Base-by-base conservation (phyloP, 2,888 invertebrate genomes). In the Scaptomyza parva region DNA sequence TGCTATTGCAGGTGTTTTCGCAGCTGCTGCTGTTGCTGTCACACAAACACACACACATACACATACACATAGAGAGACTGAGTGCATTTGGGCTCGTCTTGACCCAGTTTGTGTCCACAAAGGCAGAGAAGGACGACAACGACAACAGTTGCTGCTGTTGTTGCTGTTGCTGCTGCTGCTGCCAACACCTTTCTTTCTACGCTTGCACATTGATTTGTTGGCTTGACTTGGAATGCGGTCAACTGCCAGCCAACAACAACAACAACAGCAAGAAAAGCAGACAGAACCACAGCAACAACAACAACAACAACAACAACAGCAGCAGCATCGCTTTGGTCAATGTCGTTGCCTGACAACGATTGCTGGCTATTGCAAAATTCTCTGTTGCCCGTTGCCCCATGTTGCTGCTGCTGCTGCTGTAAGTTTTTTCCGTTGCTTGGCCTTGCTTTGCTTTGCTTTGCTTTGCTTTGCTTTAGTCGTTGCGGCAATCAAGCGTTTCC, bases 401-500 rank as follows among this genome's bases (percentile, higher is more conserved):
- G 9, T 9, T 64, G 52, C 33, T 57, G 35, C n/a, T 33, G 35
- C 37, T 37, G 37, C 17, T 37, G 37, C 37, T 37, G 37, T 37
- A 37, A 37, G 30, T 4, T 37, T 17, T 71, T 80, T 70, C 84
- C 80, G 86, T 86, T 83, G 78, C 61, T 82, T 84, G 83, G 83
- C 83, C 83, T 84, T 84, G 83, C 83, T 79, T 78, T 62, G 30
- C 30, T n/a, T n/a, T n/a, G 78, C 61, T 82, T 84, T 86, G 83
- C 83, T 86, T 84, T 84, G 83, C 83, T 79, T 78, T 33, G 66
- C 55, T 58, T 70, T 63, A 82, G 78, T 30, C 81, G n/a, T n/a
- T n/a, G n/a, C n/a, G 70, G 81, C 85, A 82, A 78, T 84, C 78
- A 80, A 81, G 81, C 81, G 70, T 78, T 82, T 85, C 79, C 85